Evolutionary conservation across 2,888 invertebrate species (phyloP).

Genomic region (Apotomis capreana): DNA sequence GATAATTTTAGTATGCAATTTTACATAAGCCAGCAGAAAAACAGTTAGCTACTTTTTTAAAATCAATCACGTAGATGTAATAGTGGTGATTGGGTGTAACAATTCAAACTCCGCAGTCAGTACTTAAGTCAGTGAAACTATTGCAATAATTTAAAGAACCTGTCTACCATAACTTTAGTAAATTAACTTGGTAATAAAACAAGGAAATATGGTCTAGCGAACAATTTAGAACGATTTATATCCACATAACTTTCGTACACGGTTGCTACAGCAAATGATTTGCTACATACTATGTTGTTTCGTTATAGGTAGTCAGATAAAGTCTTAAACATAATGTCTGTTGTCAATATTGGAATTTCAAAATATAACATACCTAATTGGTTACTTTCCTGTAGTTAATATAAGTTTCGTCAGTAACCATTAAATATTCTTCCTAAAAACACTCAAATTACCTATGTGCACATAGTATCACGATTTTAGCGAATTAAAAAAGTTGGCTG

Average conservation of each 20-base stretch:
- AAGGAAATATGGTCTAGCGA: slow-evolving; percentile 29
- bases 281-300: slow-evolving; percentile 12
- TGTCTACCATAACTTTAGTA: slow-evolving; percentile 24
- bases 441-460: no score
- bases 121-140: slow-evolving; percentile 18
- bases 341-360: background rate
- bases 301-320: background rate
- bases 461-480: no score
- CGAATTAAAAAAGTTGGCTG: no score
- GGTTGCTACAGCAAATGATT: slow-evolving; percentile 29
- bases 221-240: slow-evolving; percentile 30
- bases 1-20: no score
- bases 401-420: no score
- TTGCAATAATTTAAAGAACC: slow-evolving; percentile 22
- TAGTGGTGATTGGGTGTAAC: no score
- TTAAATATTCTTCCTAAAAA: no score
- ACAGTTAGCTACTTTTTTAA: no score
- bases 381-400: no score
- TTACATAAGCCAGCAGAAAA: no score
- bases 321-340: background rate
- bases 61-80: no score
- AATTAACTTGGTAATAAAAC: slow-evolving; percentile 30
- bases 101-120: background rate
- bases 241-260: slow-evolving; percentile 14
- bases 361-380: no score